Evolutionary conservation across 2,113 vertebrate species (phyloP).

Genomic region (Rhabdornis inornatus): DNA sequence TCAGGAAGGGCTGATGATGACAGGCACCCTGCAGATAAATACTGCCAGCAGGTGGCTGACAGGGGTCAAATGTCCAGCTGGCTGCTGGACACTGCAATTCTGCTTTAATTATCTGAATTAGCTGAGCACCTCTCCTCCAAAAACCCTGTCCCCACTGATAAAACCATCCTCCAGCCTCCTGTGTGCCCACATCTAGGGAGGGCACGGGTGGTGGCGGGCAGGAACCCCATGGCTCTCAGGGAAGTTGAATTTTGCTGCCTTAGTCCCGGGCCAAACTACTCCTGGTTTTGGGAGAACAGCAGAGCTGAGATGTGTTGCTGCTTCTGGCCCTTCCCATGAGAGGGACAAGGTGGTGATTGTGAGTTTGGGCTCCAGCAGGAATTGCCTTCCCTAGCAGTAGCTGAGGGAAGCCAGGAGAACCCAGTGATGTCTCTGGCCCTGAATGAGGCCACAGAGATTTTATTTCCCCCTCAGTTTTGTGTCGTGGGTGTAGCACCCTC

Average conservation of each 20-base stretch:
- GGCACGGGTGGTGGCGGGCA: background rate
- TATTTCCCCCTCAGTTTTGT: background rate
- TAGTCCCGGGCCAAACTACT: background rate
- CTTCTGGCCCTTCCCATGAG: background rate
- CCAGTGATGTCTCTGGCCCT: background rate
- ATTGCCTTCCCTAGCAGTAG: background rate
- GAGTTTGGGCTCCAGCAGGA: background rate
- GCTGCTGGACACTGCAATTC: background rate
- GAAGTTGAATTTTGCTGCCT: background rate
- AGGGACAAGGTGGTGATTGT: background rate
- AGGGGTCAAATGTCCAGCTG: background rate
- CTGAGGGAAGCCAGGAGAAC: background rate
- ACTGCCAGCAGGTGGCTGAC: background rate
- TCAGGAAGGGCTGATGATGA: background rate
- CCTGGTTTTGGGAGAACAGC: background rate
- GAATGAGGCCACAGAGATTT: background rate
- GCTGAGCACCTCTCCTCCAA: background rate
- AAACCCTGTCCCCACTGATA: background rate
- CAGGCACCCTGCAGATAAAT: background rate
- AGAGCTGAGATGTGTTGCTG: background rate
- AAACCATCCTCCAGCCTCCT: background rate
- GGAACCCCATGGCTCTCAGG: background rate
- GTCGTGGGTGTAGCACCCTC: background rate
- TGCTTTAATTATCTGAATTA: background rate
- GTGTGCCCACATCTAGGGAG: background rate